These are phyloP conservation scores for Syndactyla subalaris DNA, from an alignment of 2,797 vertebrate species.

Conservation along the genomic window DNA sequence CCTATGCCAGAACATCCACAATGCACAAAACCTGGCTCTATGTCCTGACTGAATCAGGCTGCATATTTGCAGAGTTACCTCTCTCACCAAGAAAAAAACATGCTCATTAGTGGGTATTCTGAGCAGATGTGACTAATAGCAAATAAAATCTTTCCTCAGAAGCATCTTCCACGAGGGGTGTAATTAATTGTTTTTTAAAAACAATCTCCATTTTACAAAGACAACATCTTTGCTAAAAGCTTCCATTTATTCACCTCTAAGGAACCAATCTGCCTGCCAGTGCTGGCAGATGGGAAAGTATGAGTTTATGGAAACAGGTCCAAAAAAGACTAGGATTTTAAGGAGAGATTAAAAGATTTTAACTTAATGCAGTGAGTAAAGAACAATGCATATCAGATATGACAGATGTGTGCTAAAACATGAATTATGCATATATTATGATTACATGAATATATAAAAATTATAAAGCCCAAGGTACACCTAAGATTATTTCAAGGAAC, in stretches of 20 bases:
- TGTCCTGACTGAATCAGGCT: neutral
- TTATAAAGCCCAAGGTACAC: neutral
- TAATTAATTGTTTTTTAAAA: slow-evolving; percentile 23
- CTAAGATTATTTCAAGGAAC: neutral
- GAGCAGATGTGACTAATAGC: neutral
- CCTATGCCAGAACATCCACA: neutral
- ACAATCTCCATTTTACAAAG: neutral
- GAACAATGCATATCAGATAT: neutral
- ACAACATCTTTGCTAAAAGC: neutral
- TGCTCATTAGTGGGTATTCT: neutral
- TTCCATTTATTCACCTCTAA: slow-evolving; percentile 15
- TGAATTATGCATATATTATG: neutral
- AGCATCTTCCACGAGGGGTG: neutral
- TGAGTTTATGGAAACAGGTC: neutral
- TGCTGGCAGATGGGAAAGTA: slow-evolving; percentile 15
- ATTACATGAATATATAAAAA: neutral
- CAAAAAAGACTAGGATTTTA: neutral
- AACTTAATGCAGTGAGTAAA: neutral
- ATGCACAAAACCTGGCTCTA: neutral
- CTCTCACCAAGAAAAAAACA: neutral
- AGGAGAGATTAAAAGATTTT: slow-evolving; percentile 12
- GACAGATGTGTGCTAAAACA: neutral
- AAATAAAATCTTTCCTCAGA: slow-evolving; percentile 5
- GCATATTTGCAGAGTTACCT: neutral
- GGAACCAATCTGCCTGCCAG: neutral